Evolutionary conservation across 2,113 vertebrate species (phyloP).

Genomic region (Ptyas mucosa): DNA sequence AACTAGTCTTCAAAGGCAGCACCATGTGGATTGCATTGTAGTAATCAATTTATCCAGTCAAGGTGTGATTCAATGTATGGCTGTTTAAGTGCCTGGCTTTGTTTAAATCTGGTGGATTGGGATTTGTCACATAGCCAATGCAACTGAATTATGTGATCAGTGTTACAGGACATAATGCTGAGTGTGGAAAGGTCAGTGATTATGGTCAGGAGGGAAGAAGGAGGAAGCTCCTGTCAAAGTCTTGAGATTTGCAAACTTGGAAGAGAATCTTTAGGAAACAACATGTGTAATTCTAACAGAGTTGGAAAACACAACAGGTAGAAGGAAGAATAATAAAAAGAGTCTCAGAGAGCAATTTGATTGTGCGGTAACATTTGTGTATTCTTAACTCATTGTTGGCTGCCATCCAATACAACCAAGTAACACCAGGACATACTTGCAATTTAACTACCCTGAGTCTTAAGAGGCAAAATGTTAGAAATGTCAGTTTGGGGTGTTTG

Average conservation of each 20-base stretch:
- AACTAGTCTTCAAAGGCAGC: background rate
- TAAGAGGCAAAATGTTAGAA: conserved; percentile 54
- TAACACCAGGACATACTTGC: conserved; percentile 9
- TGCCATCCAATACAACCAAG: background rate
- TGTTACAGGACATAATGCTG: background rate
- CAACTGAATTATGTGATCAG: background rate
- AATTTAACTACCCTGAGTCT: conserved; percentile 40
- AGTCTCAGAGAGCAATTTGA: background rate
- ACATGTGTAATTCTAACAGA: background rate
- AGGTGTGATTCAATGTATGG: background rate
- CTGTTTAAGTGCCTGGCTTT: background rate
- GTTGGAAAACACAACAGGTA: background rate
- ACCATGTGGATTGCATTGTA: background rate
- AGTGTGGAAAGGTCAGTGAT: background rate
- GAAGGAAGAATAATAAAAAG: background rate
- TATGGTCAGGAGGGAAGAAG: background rate
- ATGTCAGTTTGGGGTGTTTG: conserved; percentile 53
- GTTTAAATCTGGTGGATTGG: background rate
- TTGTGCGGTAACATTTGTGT: background rate
- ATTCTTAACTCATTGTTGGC: background rate
- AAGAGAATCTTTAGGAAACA: background rate
- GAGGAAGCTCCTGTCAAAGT: background rate
- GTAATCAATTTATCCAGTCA: background rate
- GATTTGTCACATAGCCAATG: background rate
- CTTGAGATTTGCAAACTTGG: background rate